Evolutionary conservation across 2,797 vertebrate genomes (phyloP).

Genomic region (Schizothorax lantsangensis): DNA sequence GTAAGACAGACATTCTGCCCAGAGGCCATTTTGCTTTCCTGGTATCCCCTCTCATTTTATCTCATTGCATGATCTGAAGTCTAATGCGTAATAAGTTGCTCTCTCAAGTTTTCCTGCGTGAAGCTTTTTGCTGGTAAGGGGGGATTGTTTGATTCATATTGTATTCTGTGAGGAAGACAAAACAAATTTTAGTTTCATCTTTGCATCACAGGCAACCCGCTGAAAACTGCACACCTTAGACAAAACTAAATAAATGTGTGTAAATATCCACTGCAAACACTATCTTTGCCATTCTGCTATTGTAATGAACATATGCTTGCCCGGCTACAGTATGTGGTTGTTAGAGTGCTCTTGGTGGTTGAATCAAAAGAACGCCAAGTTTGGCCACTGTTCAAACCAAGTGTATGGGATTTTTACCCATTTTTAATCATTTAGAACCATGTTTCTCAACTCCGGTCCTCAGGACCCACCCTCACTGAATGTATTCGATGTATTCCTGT

Average conservation of each 20-base stretch:
- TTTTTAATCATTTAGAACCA: neutral
- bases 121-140: slow-evolving; percentile 40
- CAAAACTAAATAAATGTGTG: neutral
- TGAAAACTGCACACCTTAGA: neutral
- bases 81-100: slow-evolving; percentile 63
- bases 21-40: slow-evolving; percentile 72
- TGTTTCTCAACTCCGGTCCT: neutral
- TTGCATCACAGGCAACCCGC: slow-evolving; percentile 15
- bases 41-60: slow-evolving; percentile 64
- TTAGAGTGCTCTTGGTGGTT: neutral
- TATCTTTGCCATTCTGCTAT: neutral
- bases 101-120: slow-evolving; percentile 37
- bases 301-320: neutral
- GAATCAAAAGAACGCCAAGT: neutral
- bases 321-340: neutral
- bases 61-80: slow-evolving; percentile 70
- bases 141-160: slow-evolving; percentile 3
- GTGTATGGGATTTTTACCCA: neutral
- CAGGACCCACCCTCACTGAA: neutral
- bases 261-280: neutral
- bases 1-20: slow-evolving; percentile 83
- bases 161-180: neutral
- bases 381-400: neutral
- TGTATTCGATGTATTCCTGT: neutral
- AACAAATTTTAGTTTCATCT: neutral